phyloP scores from a whole-genome alignment of 1,140 invertebrate genomes.

The Helicoverpa armigera region DNA sequence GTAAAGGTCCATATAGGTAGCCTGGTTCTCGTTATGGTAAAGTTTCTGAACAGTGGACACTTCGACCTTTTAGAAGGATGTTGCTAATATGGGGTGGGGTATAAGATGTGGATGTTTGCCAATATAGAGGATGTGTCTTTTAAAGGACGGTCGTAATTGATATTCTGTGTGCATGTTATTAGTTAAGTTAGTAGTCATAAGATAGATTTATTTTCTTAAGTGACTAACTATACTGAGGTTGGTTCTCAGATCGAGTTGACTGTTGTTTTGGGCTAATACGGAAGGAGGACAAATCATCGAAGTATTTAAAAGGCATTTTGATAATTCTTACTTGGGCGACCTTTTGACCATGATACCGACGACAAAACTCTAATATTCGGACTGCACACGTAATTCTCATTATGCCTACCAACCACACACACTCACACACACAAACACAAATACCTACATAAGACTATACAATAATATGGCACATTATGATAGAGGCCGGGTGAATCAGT shows the following conservation, averaged over 20 bases:
- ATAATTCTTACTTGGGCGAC: too few species aligned
- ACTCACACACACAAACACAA: background rate
- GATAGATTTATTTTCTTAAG: too few species aligned
- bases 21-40: background rate
- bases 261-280: too few species aligned
- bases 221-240: too few species aligned
- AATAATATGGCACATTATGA: slow-evolving; percentile 3
- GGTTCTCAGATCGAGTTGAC: too few species aligned
- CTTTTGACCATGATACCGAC: too few species aligned
- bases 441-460: background rate
- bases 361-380: background rate
- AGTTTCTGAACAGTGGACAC: background rate
- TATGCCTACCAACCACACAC: background rate
- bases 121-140: slow-evolving; percentile 3
- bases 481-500: slow-evolving; percentile 22
- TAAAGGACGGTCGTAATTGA: slow-evolving; percentile 1
- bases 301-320: too few species aligned
- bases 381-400: slow-evolving; percentile 6
- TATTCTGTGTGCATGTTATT: background rate
- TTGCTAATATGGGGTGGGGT: background rate
- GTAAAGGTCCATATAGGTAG: background rate
- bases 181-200: background rate
- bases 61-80: slow-evolving; percentile 3
- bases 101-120: slow-evolving; percentile 6
- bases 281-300: too few species aligned